Base-by-base conservation (phyloP, 2,113 vertebrate genomes). In the Dipodomys spectabilis region DNA sequence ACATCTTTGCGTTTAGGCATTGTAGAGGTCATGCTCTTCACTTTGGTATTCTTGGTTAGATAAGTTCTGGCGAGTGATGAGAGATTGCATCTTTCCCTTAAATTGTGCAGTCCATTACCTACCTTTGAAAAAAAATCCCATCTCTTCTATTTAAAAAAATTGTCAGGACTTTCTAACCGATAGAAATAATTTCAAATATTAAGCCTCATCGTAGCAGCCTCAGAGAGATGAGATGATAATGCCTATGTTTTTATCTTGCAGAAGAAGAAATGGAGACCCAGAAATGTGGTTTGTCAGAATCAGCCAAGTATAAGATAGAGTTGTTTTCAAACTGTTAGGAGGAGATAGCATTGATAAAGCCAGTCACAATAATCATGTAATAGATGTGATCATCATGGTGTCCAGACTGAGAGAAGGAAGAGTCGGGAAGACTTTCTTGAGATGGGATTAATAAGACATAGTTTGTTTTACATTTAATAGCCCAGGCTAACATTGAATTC, bases 281-380 rank as follows among this genome's bases (percentile, higher is more conserved):
- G 28, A 86, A 78, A 44, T 72, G 65, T 80, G 35, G 68, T 75
- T 93, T 87, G 32, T 74, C 67, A 45, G 18, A 91, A 30, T 79
- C 80, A 75, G 9, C 45, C 22, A 79, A 30, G 32, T 82, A 9
- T 65, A n/a, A 71, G 82, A 16, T 13, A 92, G 25, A 53, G 39
- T 15, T 75, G 13, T n/a, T 10, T 71, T 72, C 53, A 49, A 20
- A 64, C 18, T 1, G 32, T 64, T 83, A 75, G 79, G 30, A 39
- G 53, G 44, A 35, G 65, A 62, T 8, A 39, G 28, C 7, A 64
- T 7, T 68, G 44, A 53, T 78, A 53, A 90, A 83, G 11, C n/a
- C 20, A 81, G 19, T 25, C 57, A 65, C 49, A 35, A 1, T 32
- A 57, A 57, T 39, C 15, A 7, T 75, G 53, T 32, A 62, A 22